These are phyloP conservation scores for Eupithecia abbreviata DNA, from an alignment of 2,888 invertebrate genomes.

Conservation along the genomic window DNA sequence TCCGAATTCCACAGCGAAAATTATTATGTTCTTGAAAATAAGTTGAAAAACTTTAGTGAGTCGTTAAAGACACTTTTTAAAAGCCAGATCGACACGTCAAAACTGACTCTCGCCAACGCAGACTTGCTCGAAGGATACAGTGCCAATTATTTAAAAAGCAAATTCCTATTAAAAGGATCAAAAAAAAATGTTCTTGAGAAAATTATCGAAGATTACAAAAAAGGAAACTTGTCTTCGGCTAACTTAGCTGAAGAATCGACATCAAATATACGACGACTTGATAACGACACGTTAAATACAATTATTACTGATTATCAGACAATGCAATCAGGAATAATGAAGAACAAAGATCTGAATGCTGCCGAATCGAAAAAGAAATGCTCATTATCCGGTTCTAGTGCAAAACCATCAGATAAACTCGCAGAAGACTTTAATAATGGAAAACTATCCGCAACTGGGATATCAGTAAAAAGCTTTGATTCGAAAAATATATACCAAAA, in stretches of 20 bases:
- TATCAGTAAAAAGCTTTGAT: background rate
- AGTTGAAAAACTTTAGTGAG: background rate
- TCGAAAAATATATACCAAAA: background rate
- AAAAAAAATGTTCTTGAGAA: slow-evolving; percentile 40
- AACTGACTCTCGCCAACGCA: slow-evolving; percentile 48
- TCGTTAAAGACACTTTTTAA: slow-evolving; percentile 46
- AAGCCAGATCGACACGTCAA: slow-evolving; percentile 46
- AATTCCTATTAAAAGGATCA: slow-evolving; percentile 41
- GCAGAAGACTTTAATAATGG: slow-evolving; percentile 42
- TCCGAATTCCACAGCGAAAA: slow-evolving; percentile 1
- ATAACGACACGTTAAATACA: slow-evolving; percentile 31
- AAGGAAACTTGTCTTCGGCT: slow-evolving; percentile 40
- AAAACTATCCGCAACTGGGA: slow-evolving; percentile 35
- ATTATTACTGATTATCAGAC: slow-evolving; percentile 36
- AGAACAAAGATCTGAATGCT: slow-evolving; percentile 28
- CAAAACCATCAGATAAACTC: background rate
- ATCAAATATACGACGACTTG: slow-evolving; percentile 36
- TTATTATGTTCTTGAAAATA: slow-evolving; percentile 2
- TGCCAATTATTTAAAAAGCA: slow-evolving; percentile 43
- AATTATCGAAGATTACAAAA: slow-evolving; percentile 45
- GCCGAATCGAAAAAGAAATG: slow-evolving; percentile 46
- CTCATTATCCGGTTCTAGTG: slow-evolving; percentile 39
- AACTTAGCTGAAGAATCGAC: slow-evolving; percentile 37
- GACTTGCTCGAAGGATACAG: slow-evolving; percentile 48
- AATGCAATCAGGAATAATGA: slow-evolving; percentile 28